phyloP scores from a whole-genome alignment of 1,140 invertebrate genomes.

The Drosophila kurseongensis region DNA sequence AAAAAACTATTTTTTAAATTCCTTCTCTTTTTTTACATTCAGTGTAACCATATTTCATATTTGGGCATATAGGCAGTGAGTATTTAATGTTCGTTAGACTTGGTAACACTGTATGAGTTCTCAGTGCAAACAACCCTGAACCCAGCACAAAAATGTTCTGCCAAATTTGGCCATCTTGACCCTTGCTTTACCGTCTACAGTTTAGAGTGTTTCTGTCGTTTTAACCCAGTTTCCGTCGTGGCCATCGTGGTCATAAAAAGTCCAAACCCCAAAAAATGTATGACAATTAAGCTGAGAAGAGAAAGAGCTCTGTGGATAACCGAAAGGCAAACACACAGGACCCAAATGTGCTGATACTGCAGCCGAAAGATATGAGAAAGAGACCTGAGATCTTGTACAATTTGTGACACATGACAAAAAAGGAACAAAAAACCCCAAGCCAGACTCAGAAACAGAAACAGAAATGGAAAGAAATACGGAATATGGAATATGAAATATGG shows the following conservation, averaged over 20 bases:
- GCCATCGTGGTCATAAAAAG: conserved; percentile 28
- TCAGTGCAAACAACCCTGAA: neutral
- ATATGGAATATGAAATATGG: neutral
- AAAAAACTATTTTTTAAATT: too few species aligned
- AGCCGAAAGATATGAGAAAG: conserved; percentile 15
- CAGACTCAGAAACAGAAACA: conserved; percentile 9
- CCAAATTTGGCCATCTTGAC: conserved; percentile 14
- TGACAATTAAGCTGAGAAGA: conserved; percentile 34
- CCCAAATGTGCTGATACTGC: conserved; percentile 39
- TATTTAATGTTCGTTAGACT: neutral
- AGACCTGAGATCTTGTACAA: conserved; percentile 23
- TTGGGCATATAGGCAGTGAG: too few species aligned
- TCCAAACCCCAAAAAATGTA: conserved; percentile 9
- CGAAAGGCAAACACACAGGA: conserved; percentile 23
- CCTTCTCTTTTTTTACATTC: too few species aligned
- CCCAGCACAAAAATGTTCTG: conserved; percentile 9
- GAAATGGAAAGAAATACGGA: neutral
- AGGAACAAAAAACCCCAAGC: conserved; percentile 1
- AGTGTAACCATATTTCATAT: too few species aligned
- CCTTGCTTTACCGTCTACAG: conserved; percentile 19
- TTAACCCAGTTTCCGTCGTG: conserved; percentile 38
- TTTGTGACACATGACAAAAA: conserved; percentile 36
- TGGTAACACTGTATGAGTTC: neutral
- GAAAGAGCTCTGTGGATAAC: conserved; percentile 26
- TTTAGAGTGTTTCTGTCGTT: conserved; percentile 39